A percentile compares a stretch with the other conserved stretches of the same genome.
These are phyloP conservation scores for Cheilosia soror DNA, from an alignment of 2,888 invertebrate genomes.

Conservation along the genomic window DNA sequence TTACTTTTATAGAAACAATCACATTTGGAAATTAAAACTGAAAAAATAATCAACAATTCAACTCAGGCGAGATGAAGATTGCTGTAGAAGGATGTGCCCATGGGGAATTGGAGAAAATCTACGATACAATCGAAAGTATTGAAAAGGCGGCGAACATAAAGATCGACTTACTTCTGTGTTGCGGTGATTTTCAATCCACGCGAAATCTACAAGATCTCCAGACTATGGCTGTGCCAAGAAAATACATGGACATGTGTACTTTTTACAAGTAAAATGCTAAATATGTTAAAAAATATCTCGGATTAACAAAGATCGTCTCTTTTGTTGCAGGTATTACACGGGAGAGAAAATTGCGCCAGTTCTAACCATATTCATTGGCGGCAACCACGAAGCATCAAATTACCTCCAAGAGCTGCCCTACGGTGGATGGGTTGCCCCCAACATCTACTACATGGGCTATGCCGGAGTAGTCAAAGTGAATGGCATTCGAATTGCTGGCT, in stretches of 20 bases:
- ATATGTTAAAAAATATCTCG: no score
- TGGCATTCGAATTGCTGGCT: slow-evolving; percentile 93
- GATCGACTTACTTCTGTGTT: slow-evolving; percentile 96
- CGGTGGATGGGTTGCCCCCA: slow-evolving; percentile 99
- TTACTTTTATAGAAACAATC: no score
- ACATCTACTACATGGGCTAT: slow-evolving; percentile 98
- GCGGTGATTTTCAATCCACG: slow-evolving; percentile 99
- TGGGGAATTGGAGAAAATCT: slow-evolving; percentile 98
- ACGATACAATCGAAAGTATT: slow-evolving; percentile 90
- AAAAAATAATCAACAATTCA: neutral
- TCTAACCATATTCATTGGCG: slow-evolving; percentile 98
- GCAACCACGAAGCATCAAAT: slow-evolving; percentile 99
- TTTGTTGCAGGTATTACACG: slow-evolving; percentile 91
- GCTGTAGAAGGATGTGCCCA: slow-evolving; percentile 99
- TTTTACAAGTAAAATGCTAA: slow-evolving; percentile 92
- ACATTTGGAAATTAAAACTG: neutral
- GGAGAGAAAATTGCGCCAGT: slow-evolving; percentile 95
- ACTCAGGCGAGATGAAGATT: slow-evolving; percentile 88
- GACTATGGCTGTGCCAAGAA: slow-evolving; percentile 98
- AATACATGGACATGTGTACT: slow-evolving; percentile 94
- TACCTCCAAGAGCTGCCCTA: slow-evolving; percentile 97
- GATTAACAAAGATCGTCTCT: neutral
- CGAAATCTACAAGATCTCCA: slow-evolving; percentile 94
- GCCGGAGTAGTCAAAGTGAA: slow-evolving; percentile 93
- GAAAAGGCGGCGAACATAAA: slow-evolving; percentile 90